These are phyloP conservation scores for Clarias macrocephalus DNA, from an alignment of 2,113 vertebrate species.

Conservation along the genomic window DNA sequence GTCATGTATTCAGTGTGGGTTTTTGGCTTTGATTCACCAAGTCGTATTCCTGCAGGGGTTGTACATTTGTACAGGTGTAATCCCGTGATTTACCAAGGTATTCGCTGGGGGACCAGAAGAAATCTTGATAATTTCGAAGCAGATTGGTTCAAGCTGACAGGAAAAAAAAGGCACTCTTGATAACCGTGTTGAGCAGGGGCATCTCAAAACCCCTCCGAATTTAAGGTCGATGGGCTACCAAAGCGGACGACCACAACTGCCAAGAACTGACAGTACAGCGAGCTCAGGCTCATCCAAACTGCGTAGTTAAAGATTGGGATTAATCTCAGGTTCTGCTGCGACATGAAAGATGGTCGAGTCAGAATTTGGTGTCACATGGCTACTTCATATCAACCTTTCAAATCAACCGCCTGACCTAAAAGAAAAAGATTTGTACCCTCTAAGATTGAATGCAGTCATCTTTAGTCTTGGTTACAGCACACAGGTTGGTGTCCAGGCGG, in stretches of 20 bases:
- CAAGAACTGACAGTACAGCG: background rate
- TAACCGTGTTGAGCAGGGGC: background rate
- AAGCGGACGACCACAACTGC: background rate
- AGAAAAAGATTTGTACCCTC: too few species aligned
- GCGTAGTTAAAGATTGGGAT: background rate
- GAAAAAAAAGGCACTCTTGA: background rate
- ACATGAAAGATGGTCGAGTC: background rate
- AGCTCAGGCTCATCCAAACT: background rate
- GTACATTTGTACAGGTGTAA: background rate
- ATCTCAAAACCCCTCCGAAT: background rate
- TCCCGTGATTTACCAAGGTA: background rate
- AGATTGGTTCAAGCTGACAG: background rate
- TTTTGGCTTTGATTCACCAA: background rate
- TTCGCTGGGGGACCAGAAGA: background rate
- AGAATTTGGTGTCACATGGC: background rate
- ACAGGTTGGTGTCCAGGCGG: too few species aligned
- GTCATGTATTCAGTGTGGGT: background rate
- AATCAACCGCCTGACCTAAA: too few species aligned
- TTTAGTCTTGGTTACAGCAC: too few species aligned
- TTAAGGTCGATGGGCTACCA: background rate
- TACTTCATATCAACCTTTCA: background rate
- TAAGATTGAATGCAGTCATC: too few species aligned
- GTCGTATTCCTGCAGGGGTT: background rate
- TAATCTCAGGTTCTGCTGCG: background rate
- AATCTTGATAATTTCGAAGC: background rate